phyloP scores from a whole-genome alignment of 2,888 invertebrate species.

The Eupelmus urozonus region DNA sequence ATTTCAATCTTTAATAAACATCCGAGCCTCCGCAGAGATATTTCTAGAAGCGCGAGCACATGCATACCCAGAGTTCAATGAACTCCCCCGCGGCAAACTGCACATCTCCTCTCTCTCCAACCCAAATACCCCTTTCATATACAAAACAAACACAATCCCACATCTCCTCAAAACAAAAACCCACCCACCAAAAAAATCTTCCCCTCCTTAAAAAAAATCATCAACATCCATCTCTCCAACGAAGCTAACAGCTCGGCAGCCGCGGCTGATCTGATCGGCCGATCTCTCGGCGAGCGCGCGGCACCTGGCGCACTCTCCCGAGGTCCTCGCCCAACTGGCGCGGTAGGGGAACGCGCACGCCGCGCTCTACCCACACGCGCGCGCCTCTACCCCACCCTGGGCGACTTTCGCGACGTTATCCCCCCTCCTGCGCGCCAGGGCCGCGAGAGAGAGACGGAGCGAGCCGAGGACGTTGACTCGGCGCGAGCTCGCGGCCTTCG shows the following conservation, averaged over 20 bases:
- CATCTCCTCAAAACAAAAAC: no score
- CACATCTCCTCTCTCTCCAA: not conserved
- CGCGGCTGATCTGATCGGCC: not conserved
- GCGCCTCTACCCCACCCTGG: conserved; percentile 1
- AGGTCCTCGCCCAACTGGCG: conserved; percentile 57
- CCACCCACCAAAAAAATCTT: no score
- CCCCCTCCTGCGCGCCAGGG: conserved; percentile 19
- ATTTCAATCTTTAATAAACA: no score
- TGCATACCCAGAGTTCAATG: no score
- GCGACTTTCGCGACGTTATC: conserved; percentile 35
- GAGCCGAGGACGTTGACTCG: conserved; percentile 71
- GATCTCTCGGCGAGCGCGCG: not conserved
- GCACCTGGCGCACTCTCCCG: conserved; percentile 59
- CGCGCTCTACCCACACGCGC: not conserved
- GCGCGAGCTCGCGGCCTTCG: conserved; percentile 62
- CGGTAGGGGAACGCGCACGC: not conserved
- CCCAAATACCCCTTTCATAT: no score
- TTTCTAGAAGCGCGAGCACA: no score
- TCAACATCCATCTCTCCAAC: no score
- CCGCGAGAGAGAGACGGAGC: conserved; percentile 36
- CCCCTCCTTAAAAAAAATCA: no score
- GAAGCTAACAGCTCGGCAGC: not conserved
- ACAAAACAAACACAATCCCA: no score
- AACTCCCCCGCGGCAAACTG: not conserved
- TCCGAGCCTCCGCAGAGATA: no score